phyloP scores from a whole-genome alignment of 2,113 vertebrate species.

The Benitochromis conjunctus region DNA sequence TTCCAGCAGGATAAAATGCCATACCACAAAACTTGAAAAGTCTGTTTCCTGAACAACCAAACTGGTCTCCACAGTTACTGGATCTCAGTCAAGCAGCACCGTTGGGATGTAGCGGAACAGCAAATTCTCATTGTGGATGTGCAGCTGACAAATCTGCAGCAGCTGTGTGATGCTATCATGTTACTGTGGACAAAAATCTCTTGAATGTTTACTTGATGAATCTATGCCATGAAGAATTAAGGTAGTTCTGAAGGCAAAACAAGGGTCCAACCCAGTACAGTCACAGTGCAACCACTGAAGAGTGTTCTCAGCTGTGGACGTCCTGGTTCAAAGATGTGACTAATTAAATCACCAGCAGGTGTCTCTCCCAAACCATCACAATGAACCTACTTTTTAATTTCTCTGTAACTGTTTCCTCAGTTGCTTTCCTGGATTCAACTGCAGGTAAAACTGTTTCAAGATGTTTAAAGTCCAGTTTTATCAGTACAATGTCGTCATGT shows the following conservation, averaged over 20 bases:
- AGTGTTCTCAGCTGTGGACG: neutral
- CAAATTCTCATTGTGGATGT: too few species aligned
- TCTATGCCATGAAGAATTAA: neutral
- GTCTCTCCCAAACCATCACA: neutral
- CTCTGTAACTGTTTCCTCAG: accelerated
- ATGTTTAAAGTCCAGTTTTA: neutral
- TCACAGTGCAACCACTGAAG: neutral
- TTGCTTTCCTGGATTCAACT: neutral
- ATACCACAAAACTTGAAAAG: neutral
- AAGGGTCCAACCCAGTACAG: neutral
- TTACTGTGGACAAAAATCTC: neutral
- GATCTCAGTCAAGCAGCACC: neutral
- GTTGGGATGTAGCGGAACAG: neutral
- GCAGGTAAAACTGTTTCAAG: neutral
- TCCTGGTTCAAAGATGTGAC: neutral
- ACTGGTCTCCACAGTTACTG: accelerated
- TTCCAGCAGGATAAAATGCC: too few species aligned
- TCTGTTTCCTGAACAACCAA: neutral
- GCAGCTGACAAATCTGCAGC: neutral
- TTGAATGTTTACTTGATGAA: neutral
- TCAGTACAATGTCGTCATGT: neutral
- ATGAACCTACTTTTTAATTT: accelerated
- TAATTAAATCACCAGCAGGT: neutral
- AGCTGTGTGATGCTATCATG: accelerated
- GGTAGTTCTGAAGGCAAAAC: neutral